Conservation (phyloP, 1,140 invertebrate genomes). For the Papilio dardanus region DNA sequence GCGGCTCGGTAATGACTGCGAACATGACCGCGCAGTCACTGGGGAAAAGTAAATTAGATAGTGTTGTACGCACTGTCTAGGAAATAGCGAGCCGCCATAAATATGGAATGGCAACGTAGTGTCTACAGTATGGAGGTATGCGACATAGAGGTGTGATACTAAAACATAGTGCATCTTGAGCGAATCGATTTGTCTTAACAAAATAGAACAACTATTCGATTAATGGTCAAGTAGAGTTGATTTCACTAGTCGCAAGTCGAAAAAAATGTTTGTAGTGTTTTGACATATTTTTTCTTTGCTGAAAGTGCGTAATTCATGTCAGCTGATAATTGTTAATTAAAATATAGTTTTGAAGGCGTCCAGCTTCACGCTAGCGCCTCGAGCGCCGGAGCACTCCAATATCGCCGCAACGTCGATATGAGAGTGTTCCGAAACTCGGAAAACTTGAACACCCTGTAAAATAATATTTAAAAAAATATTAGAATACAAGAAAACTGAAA, state of each 20-base stretch:
- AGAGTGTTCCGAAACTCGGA: constrained; percentile 68
- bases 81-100: background rate
- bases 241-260: constrained; percentile 83
- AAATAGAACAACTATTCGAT: constrained; percentile 72
- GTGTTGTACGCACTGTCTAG: too few species aligned
- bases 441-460: constrained; percentile 70
- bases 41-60: too few species aligned
- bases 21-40: background rate
- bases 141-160: constrained; percentile 68
- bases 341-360: constrained; percentile 52
- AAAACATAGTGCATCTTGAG: constrained; percentile 78
- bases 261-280: constrained; percentile 82
- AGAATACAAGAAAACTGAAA: constrained; percentile 19
- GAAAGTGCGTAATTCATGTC: constrained; percentile 84
- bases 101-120: constrained; percentile 38
- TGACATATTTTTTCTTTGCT: constrained; percentile 84
- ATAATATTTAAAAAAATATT: constrained; percentile 52
- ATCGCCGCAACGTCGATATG: constrained; percentile 55
- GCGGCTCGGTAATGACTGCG: background rate
- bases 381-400: constrained; percentile 74
- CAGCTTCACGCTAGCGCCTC: constrained; percentile 29
- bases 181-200: constrained; percentile 71
- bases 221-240: constrained; percentile 82
- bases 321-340: constrained; percentile 76
- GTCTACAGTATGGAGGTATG: constrained; percentile 53